Base-by-base conservation (phyloP, 2,888 invertebrate genomes). In the Stenodema calcarata region DNA sequence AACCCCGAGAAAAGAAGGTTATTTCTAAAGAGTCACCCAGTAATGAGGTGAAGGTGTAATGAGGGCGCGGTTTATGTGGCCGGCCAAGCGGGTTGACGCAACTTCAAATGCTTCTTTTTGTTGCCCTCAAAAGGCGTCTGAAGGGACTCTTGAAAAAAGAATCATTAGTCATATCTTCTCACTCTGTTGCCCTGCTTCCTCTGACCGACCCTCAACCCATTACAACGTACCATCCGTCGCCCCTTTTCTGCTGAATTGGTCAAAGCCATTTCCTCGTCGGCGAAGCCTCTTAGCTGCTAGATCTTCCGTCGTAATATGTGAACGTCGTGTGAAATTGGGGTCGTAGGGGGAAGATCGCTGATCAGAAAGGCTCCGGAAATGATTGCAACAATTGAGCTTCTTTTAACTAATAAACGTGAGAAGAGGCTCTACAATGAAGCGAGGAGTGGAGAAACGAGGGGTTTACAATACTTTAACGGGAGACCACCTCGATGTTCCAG, bases 1-100 rank as follows among this genome's bases (percentile, higher is more conserved):
- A 73, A 73, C 35, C 35, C 35, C 11, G 16, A 41, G 73, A 7
- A 73, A 70, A 30, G 30, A 16, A 18, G 4, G 73, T 4, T 30
- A 35, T 73, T 62, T 73, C 28, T 6, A 35, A 73, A 73, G 23
- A 28, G 73, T 35, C 35, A 35, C 73, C 18, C 18, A 14, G 73
- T 73, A 73, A 73, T 73, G 73, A 73, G 73, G 73, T 73, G 73
- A 73, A 41, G 73, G 73, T 30, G 41, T 73, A 73, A 73, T 73
- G 73, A 73, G 73, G 35, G 73, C 62, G 41, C 73, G 73, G 73
- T 73, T 30, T 30, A 16, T 73, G 73, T 41, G 73, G 35, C n/a
- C 35, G 73, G 18, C 73, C 35, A 9, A n/a, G 18, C 35, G 35
- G 62, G 62, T 62, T 62, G 62, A 62, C 62, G 28, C 73, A 41